Evolutionary conservation across 92 coral and sea anemone species (phyloP).

Genomic region (Metridium senile): DNA sequence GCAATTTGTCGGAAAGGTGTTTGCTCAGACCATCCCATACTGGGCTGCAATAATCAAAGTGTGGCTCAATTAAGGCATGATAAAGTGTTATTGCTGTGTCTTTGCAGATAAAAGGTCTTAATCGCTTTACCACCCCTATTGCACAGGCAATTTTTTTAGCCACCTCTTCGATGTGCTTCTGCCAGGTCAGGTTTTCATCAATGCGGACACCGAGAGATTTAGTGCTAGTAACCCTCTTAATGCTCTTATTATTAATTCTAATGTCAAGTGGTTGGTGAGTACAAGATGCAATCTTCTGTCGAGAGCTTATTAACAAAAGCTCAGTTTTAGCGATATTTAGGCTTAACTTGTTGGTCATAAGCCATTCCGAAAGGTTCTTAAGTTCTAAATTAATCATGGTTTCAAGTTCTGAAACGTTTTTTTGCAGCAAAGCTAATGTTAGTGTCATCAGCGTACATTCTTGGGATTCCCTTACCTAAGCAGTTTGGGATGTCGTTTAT

Average conservation of each 20-base stretch:
- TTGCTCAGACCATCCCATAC: too few species aligned
- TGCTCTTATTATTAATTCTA: not conserved
- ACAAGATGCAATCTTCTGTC: not conserved
- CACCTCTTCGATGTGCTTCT: conserved; percentile 41
- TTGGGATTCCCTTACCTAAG: too few species aligned
- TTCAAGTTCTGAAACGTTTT: not conserved
- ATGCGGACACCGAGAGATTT: not conserved
- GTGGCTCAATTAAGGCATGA: conserved; percentile 48
- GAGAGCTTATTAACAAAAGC: not conserved
- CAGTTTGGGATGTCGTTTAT: too few species aligned
- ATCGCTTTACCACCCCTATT: conserved; percentile 57
- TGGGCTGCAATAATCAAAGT: conserved; percentile 74
- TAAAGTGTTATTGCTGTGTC: conserved; percentile 7
- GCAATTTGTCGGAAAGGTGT: too few species aligned
- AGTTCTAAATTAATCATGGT: not conserved
- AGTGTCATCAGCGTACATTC: too few species aligned
- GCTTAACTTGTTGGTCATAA: not conserved
- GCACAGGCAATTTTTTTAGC: conserved; percentile 52
- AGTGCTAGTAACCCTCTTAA: not conserved
- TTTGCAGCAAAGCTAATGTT: not conserved
- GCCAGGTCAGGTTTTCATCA: conserved; percentile 20
- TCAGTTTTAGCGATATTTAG: not conserved
- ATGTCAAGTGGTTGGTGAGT: not conserved
- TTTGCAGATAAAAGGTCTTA: conserved; percentile 38
- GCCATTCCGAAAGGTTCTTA: not conserved